Conservation (phyloP, 2,113 vertebrate species). For the Oryzias celebensis region DNA sequence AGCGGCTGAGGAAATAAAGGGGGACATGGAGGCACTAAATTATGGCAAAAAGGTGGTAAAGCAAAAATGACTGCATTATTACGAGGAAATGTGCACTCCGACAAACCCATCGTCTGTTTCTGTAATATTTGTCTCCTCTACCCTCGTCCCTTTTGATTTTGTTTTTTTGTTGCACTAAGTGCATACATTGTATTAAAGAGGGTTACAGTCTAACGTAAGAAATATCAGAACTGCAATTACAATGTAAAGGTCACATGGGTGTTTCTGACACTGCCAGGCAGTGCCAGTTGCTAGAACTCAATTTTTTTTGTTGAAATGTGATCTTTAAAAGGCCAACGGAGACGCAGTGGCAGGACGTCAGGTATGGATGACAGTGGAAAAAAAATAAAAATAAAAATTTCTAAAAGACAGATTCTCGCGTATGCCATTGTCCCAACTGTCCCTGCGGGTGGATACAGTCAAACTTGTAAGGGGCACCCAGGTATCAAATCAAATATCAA, state of each 20-base stretch:
- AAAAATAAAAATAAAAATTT: constrained; percentile 29
- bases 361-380: constrained; percentile 18
- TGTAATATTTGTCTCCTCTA: not conserved
- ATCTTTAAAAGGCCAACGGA: constrained; percentile 44
- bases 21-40: constrained; percentile 20
- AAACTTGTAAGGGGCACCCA: too few species aligned
- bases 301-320: constrained; percentile 40
- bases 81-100: constrained; percentile 18
- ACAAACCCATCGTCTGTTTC: not conserved
- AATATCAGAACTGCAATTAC: constrained; percentile 20
- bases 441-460: not conserved
- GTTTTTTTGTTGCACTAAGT: constrained; percentile 22
- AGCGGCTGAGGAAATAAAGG: constrained; percentile 24
- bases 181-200: constrained; percentile 27
- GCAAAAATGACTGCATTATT: constrained; percentile 8
- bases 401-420: not conserved
- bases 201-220: constrained; percentile 24
- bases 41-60: constrained; percentile 15
- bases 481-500: too few species aligned
- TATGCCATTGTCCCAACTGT: not conserved
- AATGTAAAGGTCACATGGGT: constrained; percentile 6
- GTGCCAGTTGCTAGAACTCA: constrained; percentile 36
- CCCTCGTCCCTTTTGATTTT: not conserved
- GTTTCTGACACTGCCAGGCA: constrained; percentile 22
- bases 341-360: constrained; percentile 17